Evolutionary conservation across 1,140 invertebrate species (phyloP), one percentile per base, ranked within the genome.

Genomic region (Melipona quadrifasciata): DNA sequence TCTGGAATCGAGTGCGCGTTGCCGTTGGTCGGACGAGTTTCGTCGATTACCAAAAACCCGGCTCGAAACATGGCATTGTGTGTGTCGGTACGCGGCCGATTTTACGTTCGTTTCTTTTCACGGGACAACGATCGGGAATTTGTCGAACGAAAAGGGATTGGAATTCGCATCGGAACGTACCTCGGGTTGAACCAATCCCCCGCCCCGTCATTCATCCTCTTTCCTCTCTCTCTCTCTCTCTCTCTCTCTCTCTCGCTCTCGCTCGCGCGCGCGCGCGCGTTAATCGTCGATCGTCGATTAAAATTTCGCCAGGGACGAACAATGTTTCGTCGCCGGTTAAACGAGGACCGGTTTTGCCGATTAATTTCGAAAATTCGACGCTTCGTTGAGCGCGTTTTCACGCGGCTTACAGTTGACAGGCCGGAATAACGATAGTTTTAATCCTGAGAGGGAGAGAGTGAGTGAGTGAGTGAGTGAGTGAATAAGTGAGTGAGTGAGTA

Each of bases 291-390:
- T 70, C 53, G 53, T 51, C 47, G n/a, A 58, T 57, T n/a, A 27
- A 70, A 87, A 83, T 57, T 87, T 84, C 21, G 58, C 76, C 76
- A 10, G 47, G 71, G 58, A 34, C 47, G 70, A 12, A 73, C 70
- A 27, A 53, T 47, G 77, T 67, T 47, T 27, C 21, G 53, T 12
- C 39, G 61, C 24, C 47, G 70, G 27, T 19, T 51, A 57, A 65
- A 67, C 82, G 82, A 67, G 6, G 55, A 79, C 58, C 53, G 73
- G 21, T 39, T 24, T 47, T 47, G 39, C 10, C 39, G 76, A 71
- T 82, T 82, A 27, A 61, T 80, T 73, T 64, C 51, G 21, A 71
- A 47, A 53, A 77, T 72, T 57, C 57, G 47, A 68, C 58, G 65
- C 39, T 47, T 72, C 53, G 10, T 21, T 58, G 68, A 19, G 51